Evolutionary conservation across 1,140 invertebrate species (phyloP).

Genomic region (Helicoverpa zea): DNA sequence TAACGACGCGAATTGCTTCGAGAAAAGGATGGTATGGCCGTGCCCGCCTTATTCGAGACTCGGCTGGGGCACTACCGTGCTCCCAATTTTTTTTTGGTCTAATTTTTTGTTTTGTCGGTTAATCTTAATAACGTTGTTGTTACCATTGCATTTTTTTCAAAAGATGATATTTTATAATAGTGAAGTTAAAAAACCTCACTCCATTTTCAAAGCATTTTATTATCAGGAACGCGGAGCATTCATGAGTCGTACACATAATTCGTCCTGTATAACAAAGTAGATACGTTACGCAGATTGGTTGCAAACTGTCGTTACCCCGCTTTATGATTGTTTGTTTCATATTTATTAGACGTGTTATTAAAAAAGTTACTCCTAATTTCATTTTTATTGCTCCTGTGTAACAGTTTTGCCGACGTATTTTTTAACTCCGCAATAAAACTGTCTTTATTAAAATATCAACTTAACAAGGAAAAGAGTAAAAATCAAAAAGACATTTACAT

Average conservation of each 20-base stretch:
- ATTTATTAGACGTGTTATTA: conserved; percentile 38
- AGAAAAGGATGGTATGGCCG: too few species aligned
- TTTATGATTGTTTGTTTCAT: conserved; percentile 24
- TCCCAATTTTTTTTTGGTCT: too few species aligned
- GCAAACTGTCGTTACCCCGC: conserved; percentile 28
- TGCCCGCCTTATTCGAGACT: too few species aligned
- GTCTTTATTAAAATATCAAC: background rate
- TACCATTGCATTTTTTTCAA: too few species aligned
- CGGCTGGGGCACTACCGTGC: too few species aligned
- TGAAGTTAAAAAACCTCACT: background rate
- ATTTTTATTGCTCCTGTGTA: conserved; percentile 32
- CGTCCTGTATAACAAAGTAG: background rate
- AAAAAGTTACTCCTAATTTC: conserved; percentile 39
- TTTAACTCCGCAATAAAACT: background rate
- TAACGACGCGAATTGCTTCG: too few species aligned
- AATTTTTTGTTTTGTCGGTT: too few species aligned
- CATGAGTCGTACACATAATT: background rate
- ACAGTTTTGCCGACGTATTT: background rate
- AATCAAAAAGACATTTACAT: background rate
- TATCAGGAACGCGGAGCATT: background rate
- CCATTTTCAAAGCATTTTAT: background rate
- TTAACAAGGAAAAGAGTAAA: background rate
- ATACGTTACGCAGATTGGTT: background rate
- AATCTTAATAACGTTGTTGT: too few species aligned
- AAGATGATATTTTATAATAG: background rate